Evolutionary conservation across 1,140 invertebrate genomes (phyloP).

Genomic region (Nasonia giraulti): DNA sequence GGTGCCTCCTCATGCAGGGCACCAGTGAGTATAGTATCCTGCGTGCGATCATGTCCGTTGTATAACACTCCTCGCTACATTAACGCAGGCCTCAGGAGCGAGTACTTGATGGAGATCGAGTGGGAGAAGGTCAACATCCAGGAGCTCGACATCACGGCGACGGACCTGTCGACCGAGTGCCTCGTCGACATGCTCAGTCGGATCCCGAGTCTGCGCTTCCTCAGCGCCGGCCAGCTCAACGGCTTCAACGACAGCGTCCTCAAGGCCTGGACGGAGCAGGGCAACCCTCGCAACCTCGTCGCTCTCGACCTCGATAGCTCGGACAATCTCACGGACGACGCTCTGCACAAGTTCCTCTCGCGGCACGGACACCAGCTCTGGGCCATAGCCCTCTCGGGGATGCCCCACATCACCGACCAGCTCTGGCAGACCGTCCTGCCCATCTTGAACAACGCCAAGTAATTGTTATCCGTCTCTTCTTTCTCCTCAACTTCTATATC

Average conservation of each 20-base stretch:
- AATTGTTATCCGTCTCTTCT: too few species aligned
- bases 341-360: conserved; percentile 92
- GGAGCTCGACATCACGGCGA: conserved; percentile 97
- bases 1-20: conserved; percentile 95
- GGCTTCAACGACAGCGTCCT: conserved; percentile 96
- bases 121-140: conserved; percentile 97
- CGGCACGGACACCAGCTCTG: conserved; percentile 90
- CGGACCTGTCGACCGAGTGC: conserved; percentile 95
- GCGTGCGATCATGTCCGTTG: too few species aligned
- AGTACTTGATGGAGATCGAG: conserved; percentile 94
- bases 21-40: conserved; percentile 81
- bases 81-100: conserved; percentile 85
- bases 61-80: neutral
- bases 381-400: conserved; percentile 93
- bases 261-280: conserved; percentile 91
- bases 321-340: conserved; percentile 95
- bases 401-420: conserved; percentile 98
- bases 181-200: conserved; percentile 93
- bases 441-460: conserved; percentile 93
- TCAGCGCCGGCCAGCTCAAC: conserved; percentile 96
- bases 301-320: conserved; percentile 95
- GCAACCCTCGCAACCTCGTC: conserved; percentile 89
- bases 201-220: conserved; percentile 90
- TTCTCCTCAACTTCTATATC: too few species aligned
- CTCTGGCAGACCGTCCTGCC: conserved; percentile 95